Evolutionary conservation across 1,140 invertebrate species (phyloP), one percentile per base, ranked within the genome.

Genomic region (Megathymus violae): DNA sequence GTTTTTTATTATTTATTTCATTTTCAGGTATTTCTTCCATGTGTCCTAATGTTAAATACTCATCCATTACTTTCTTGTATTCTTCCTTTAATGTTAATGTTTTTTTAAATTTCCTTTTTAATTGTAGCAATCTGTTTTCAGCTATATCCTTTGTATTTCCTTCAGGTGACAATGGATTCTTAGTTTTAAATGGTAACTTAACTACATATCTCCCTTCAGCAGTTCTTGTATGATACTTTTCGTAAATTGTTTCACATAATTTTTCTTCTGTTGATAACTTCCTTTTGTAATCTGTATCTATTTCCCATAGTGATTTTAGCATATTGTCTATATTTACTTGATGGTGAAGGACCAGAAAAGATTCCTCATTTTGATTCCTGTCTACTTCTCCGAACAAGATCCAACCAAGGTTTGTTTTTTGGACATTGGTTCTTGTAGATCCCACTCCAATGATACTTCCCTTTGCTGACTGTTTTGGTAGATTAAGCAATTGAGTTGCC

Each of bases 221-320:
- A 31, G 19, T 48, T 48, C 46, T 27, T 11, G n/a, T 31, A 7
- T 48, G 19, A 14, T n/a, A 31, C 9, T 31, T 31, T 31, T 27
- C 13, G 9, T 31, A 48, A 15, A 48, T 48, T 14, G 15, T 16
- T 50, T 70, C 68, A 56, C 63, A 66, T 36, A 27, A n/a, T 36
- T 44, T 3, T 60, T 70, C 68, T 62, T 69, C 67, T 34, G 11
- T 46, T 40, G 67, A 65, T 13, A 62, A 31, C 5, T 48, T 47
- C 58, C 54, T 59, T 16, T 34, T 61, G 4, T n/a, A 62, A 31
- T 62, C 27, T 38, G 11, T 40, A 16, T 67, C 69, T 17, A 69
- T 41, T 51, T 69, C 67, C 62, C 67, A 69, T 11, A 69, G 10
- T 36, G 22, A 19, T 58, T 58, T 61, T 17, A 69, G 27, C 43